Percentiles rank a stretch among this genome's conserved stretches.
Conservation (phyloP, 1,140 invertebrate genomes). For the Asbolus verrucosus region DNA sequence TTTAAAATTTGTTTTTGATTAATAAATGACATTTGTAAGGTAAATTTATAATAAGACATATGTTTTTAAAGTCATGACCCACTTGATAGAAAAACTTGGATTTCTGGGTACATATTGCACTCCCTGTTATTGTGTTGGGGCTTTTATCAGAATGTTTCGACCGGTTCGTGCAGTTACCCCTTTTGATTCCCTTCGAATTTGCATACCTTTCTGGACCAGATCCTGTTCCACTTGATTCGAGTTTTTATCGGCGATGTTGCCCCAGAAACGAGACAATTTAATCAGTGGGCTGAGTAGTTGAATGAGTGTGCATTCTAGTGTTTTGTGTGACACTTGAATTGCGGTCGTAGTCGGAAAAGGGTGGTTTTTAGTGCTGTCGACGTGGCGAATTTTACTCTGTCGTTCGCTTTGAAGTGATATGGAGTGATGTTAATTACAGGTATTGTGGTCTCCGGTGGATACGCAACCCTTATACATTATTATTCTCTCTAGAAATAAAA, state of each 20-base stretch:
- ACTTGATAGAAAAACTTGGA: no score
- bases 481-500: conserved; percentile 6
- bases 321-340: conserved; percentile 41
- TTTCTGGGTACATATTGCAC: no score
- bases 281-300: conserved; percentile 35
- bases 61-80: no score
- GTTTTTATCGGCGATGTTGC: conserved; percentile 20
- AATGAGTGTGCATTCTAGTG: conserved; percentile 32
- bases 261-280: conserved; percentile 36
- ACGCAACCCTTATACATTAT: conserved; percentile 3
- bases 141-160: conserved; percentile 6
- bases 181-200: conserved; percentile 22
- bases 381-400: conserved; percentile 22
- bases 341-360: conserved; percentile 20
- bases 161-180: conserved; percentile 5
- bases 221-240: conserved; percentile 25
- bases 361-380: conserved; percentile 43
- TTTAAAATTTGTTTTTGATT: no score
- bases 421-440: conserved; percentile 38
- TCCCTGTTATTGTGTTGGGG: background rate
- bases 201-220: conserved; percentile 14
- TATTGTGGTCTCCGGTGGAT: conserved; percentile 22
- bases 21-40: no score
- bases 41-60: no score
- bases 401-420: conserved; percentile 28